A percentile compares a stretch with the other conserved stretches of the same genome.
Conservation (phyloP, 2,797 vertebrate genomes). For the Prionace glauca region DNA sequence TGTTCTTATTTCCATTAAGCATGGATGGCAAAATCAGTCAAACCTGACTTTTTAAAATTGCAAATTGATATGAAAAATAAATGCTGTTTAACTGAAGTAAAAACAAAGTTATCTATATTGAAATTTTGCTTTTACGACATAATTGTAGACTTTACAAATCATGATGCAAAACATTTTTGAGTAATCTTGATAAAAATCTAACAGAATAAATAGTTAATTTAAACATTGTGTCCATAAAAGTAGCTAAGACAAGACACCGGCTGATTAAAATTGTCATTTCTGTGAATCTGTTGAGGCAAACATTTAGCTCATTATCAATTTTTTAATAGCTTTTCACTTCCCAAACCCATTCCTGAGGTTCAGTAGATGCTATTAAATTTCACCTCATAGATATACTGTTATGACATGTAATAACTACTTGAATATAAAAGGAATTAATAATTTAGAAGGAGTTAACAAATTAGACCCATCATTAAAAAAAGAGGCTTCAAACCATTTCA, state of each 20-base stretch:
- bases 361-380: conserved; percentile 98
- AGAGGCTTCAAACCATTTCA: conserved; percentile 93
- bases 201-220: conserved; percentile 40
- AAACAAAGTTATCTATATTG: background rate
- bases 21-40: background rate
- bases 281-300: conserved; percentile 86
- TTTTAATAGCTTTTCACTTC: conserved; percentile 87
- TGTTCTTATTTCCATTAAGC: background rate
- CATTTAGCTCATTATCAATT: conserved; percentile 99
- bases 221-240: conserved; percentile 48
- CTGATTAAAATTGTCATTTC: conserved; percentile 80
- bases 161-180: background rate
- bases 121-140: background rate
- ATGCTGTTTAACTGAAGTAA: background rate
- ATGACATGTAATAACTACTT: conserved; percentile 99
- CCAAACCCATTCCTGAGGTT: conserved; percentile 86
- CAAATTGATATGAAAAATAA: background rate
- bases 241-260: conserved; percentile 52
- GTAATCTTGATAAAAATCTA: background rate
- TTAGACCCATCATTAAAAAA: conserved; percentile 99
- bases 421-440: conserved; percentile 99
- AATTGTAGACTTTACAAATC: background rate
- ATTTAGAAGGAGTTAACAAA: conserved; percentile 99
- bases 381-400: conserved; percentile 98
- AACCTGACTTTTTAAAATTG: background rate